A percentile compares a stretch with the other conserved stretches of the same genome.
phyloP scores from a whole-genome alignment of 2,797 vertebrate genomes.

The Gila robusta region DNA sequence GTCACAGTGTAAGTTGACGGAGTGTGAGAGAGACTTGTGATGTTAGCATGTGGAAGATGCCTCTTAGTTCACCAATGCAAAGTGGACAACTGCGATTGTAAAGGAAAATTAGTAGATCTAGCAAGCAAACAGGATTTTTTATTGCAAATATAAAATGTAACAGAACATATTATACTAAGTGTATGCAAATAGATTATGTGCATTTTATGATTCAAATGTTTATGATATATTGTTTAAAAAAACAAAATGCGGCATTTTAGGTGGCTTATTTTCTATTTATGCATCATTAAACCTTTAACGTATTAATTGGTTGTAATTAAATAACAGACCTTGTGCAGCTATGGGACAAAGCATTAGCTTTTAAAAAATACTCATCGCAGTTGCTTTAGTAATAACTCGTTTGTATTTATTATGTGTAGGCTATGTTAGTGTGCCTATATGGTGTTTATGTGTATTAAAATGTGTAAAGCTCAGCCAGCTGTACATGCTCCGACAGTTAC shows the following conservation, averaged over 20 bases:
- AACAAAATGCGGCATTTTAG: neutral
- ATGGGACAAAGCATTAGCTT: neutral
- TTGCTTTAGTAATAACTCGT: neutral
- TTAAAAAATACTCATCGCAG: neutral
- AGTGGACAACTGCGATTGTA: neutral
- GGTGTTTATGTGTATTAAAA: neutral
- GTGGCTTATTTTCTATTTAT: neutral
- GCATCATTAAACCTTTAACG: neutral
- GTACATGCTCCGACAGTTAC: conserved; percentile 8
- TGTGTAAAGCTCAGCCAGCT: conserved; percentile 24
- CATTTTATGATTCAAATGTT: neutral
- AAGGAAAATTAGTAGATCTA: neutral
- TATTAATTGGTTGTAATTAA: neutral
- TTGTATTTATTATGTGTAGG: conserved; percentile 19
- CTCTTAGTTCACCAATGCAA: conserved; percentile 21
- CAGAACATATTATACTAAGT: neutral
- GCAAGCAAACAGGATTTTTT: neutral
- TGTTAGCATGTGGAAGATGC: conserved; percentile 50
- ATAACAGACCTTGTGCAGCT: neutral
- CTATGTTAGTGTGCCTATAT: neutral
- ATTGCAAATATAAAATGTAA: neutral
- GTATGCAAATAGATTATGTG: neutral
- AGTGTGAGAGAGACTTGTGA: conserved; percentile 49
- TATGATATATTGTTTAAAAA: neutral
- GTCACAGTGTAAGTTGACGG: conserved; percentile 43